Evolutionary conservation across 2,888 invertebrate genomes (phyloP), one percentile per base, ranked within the genome.

Genomic region (Cephus pygmeus): DNA sequence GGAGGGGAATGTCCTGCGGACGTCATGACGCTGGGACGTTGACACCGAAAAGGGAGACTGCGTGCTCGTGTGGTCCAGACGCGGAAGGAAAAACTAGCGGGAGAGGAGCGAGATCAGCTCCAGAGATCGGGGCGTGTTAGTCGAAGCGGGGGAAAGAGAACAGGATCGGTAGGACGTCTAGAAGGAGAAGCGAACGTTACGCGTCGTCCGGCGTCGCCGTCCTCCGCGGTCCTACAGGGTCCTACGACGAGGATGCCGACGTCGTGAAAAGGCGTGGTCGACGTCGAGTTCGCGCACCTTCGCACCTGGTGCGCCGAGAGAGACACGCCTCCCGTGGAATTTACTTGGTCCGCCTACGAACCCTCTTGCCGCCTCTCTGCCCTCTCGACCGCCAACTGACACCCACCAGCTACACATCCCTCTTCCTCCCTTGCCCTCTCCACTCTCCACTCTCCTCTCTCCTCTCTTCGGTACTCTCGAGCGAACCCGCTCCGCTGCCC

Each of bases 301-400:
- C 87, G 88, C 90, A 91, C 91, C 91, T 90, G 91, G 87, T 88
- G 88, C 87, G 86, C 90, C 86, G 85, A 84, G 87, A 85, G 88
- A 88, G 91, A 90, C 91, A 91, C 91, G 91, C 91, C 90, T 89
- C 90, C 86, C 82, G 85, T 85, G 85, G 88, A 88, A 88, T 88
- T 88, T 86, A 82, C 84, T 85, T 80, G 89, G 79, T 88, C 88
- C 90, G 90, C 90, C 90, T 87, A 86, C 88, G 84, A 85, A 81
- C 83, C 82, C 85, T 84, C 84, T 82, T 74, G 75, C 31, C 33
- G 35, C 75, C 34, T 77, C 74, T 35, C 36, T 30, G 40, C 40
- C 40, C 36, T 74, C 68, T 76, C 76, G 35, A 35, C 76, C 68
- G 36, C 77, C 77, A 40, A 40, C 40, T 40, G 40, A 40, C 40